Evolutionary conservation across 37 sponge, comb jelly and placozoan species (phyloP).

Genomic region (Agelas oroides): DNA sequence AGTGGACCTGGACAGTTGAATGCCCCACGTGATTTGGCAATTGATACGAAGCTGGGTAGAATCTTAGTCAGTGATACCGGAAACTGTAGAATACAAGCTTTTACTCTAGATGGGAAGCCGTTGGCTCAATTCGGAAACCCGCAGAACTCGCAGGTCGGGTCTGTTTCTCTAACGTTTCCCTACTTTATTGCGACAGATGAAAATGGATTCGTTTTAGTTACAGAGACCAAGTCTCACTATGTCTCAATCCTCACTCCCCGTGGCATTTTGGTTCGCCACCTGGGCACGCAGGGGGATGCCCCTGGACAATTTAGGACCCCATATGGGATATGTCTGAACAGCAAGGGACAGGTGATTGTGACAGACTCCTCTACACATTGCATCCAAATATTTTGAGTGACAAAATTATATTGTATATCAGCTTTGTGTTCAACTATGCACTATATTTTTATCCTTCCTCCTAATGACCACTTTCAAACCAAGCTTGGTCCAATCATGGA

Average conservation of each 20-base stretch:
- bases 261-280: constrained; percentile 30
- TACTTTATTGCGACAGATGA: constrained; percentile 23
- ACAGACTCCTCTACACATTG: constrained; percentile 35
- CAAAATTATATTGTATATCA: too few relatives aligned
- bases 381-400: constrained; percentile 12
- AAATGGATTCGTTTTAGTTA: constrained; percentile 54
- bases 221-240: constrained; percentile 17
- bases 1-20: constrained; percentile 11
- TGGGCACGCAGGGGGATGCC: constrained; percentile 25
- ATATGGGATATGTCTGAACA: constrained; percentile 39
- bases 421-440: too few relatives aligned
- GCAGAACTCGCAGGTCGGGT: constrained; percentile 1
- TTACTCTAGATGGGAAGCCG: constrained; percentile 42
- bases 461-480: too few relatives aligned
- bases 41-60: constrained; percentile 8
- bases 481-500: too few relatives aligned
- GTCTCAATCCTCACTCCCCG: constrained; percentile 43
- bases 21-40: constrained; percentile 36
- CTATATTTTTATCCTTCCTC: too few relatives aligned
- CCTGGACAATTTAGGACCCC: constrained; percentile 18
- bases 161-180: constrained; percentile 6
- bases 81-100: constrained; percentile 46
- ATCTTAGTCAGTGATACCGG: constrained; percentile 46
- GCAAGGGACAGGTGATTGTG: constrained; percentile 23
- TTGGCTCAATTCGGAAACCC: constrained; percentile 18